Percentiles rank a stretch among this genome's conserved stretches.
These are phyloP conservation scores for Procambarus clarkii DNA, from an alignment of 1,140 invertebrate species.

Conservation along the genomic window DNA sequence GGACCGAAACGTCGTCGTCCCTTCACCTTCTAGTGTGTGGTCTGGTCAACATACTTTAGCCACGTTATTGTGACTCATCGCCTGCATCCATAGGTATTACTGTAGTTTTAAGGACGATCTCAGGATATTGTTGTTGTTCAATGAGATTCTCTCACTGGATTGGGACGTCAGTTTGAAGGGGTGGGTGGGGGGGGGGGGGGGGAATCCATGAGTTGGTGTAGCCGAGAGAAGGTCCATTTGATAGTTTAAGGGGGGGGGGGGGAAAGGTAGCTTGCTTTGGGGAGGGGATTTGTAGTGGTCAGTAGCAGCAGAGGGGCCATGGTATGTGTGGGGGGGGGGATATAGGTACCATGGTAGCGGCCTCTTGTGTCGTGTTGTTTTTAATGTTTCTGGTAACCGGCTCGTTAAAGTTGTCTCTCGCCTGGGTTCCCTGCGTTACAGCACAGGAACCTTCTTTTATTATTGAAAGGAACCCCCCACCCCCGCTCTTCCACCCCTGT, in stretches of 20 bases:
- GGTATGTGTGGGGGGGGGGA: not conserved
- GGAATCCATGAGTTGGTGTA: not conserved
- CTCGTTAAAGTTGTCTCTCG: not conserved
- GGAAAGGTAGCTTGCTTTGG: no score
- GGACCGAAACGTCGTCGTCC: no score
- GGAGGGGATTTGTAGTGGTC: no score
- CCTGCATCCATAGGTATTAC: no score
- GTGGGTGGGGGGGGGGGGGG: no score
- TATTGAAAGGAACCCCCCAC: not conserved
- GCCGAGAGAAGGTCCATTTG: not conserved
- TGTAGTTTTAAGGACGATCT: no score
- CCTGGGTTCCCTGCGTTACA: not conserved
- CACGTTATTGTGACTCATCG: no score
- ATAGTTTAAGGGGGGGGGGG: no score
- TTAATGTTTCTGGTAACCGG: not conserved
- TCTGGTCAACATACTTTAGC: no score
- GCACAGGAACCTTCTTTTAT: not conserved
- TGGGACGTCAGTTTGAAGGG: not conserved
- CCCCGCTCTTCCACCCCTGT: not conserved
- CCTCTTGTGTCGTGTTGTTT: not conserved
- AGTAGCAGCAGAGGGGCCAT: not conserved
- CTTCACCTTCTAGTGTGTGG: no score
- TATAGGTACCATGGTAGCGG: not conserved
- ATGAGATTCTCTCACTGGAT: not conserved
- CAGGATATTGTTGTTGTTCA: no score